phyloP scores from a whole-genome alignment of 2,888 invertebrate species.

The Drosophila ezoana region DNA sequence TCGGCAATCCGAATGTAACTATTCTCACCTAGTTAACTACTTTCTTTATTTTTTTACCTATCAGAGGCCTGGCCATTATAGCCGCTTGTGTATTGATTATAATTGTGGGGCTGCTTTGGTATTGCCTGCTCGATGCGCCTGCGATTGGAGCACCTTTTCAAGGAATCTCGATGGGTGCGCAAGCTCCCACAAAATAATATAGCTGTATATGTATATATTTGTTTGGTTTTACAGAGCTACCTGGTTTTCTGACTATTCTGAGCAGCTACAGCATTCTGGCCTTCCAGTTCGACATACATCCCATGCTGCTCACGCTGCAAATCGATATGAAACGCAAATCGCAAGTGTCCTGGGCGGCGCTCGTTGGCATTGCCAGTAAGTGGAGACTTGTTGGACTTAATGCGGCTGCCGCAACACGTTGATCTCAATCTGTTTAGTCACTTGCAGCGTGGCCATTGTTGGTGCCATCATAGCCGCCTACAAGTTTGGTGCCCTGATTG shows the following conservation, averaged over 20 bases:
- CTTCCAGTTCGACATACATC: slow-evolving; percentile 93
- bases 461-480: slow-evolving; percentile 88
- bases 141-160: slow-evolving; percentile 83
- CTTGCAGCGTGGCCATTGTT: slow-evolving; percentile 88
- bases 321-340: slow-evolving; percentile 94
- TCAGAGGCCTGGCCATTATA: slow-evolving; percentile 86
- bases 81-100: slow-evolving; percentile 88
- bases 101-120: slow-evolving; percentile 89
- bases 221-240: slow-evolving; percentile 74
- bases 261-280: slow-evolving; percentile 89
- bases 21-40: background rate
- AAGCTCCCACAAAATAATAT: background rate
- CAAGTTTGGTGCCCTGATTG: slow-evolving; percentile 88
- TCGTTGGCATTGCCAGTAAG: slow-evolving; percentile 89
- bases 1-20: too few relatives aligned
- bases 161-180: slow-evolving; percentile 76
- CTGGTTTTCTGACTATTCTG: slow-evolving; percentile 86
- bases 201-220: background rate
- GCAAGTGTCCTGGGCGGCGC: slow-evolving; percentile 90
- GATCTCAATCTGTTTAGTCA: slow-evolving; percentile 82
- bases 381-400: slow-evolving; percentile 8
- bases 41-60: background rate
- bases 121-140: slow-evolving; percentile 86
- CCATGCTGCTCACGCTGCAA: slow-evolving; percentile 94
- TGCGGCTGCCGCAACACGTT: background rate